phyloP scores from a whole-genome alignment of 2,113 vertebrate species.

The Petromus typicus region DNA sequence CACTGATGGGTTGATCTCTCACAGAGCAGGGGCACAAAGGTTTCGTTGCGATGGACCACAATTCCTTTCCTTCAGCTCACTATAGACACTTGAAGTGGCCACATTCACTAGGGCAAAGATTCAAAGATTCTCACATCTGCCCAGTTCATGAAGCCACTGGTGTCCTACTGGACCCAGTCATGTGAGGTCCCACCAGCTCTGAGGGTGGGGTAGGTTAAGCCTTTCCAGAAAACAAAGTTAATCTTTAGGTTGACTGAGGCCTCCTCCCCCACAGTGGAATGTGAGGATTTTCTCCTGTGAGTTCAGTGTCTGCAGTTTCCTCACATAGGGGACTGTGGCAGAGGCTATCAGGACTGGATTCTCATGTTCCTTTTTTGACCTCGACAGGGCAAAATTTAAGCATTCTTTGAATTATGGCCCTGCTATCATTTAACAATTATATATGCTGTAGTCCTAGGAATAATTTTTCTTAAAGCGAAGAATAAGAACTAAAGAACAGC shows the following conservation, averaged over 20 bases:
- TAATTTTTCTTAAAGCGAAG: background rate
- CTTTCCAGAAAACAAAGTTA: background rate
- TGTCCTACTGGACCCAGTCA: background rate
- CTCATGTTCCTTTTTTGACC: background rate
- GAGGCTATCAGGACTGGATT: background rate
- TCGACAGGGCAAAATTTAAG: background rate
- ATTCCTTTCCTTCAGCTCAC: background rate
- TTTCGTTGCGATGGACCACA: background rate
- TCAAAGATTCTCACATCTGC: background rate
- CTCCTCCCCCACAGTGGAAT: background rate
- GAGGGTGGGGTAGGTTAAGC: background rate
- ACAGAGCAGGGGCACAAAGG: fast-evolving
- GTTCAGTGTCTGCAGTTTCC: too few relatives aligned
- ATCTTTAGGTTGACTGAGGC: background rate
- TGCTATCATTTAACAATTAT: background rate
- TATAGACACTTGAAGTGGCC: background rate
- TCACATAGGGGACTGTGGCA: background rate
- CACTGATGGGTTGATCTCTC: background rate
- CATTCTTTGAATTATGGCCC: background rate
- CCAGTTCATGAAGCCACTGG: background rate
- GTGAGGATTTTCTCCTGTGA: background rate
- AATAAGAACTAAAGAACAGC: background rate
- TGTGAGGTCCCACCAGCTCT: background rate
- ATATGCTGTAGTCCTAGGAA: background rate
- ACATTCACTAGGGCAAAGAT: background rate